These are phyloP conservation scores for Esox niger DNA, from an alignment of 2,113 vertebrate species.

Conservation along the genomic window DNA sequence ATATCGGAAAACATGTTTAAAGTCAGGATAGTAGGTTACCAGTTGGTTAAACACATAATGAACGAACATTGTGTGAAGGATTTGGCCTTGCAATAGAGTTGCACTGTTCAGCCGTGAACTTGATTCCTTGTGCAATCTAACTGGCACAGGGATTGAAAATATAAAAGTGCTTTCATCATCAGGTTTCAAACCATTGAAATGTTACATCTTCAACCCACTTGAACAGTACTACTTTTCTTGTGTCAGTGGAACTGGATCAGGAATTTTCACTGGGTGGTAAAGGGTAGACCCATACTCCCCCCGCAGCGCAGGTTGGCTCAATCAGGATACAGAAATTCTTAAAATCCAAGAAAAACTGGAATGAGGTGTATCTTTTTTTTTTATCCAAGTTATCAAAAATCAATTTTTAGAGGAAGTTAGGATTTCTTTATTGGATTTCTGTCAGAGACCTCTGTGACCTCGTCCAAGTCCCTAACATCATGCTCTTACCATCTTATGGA, in stretches of 20 bases:
- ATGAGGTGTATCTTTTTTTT: constrained; percentile 49
- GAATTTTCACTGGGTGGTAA: constrained; percentile 62
- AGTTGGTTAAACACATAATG: not conserved
- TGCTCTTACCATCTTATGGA: not conserved
- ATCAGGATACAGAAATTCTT: constrained; percentile 59
- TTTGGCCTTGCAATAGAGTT: not conserved
- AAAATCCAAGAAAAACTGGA: constrained; percentile 67
- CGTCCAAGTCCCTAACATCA: constrained; percentile 24
- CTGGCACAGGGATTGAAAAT: not conserved
- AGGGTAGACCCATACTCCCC: constrained; percentile 57
- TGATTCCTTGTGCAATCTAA: not conserved
- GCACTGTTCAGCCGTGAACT: not conserved
- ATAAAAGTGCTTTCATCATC: not conserved
- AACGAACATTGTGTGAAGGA: not conserved
- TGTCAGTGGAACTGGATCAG: constrained; percentile 69
- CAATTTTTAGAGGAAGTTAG: too few relatives aligned
- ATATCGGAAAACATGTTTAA: constrained; percentile 11
- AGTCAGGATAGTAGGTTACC: constrained; percentile 7
- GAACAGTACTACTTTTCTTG: constrained; percentile 50
- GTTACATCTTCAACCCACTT: constrained; percentile 48
- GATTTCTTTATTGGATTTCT: constrained; percentile 32
- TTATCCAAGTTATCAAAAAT: constrained; percentile 58
- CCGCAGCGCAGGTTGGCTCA: constrained; percentile 50
- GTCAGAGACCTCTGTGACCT: constrained; percentile 35
- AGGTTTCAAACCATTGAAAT: constrained; percentile 27